Evolutionary conservation across 2,113 vertebrate species (phyloP).

Genomic region (Brachyistius frenatus): DNA sequence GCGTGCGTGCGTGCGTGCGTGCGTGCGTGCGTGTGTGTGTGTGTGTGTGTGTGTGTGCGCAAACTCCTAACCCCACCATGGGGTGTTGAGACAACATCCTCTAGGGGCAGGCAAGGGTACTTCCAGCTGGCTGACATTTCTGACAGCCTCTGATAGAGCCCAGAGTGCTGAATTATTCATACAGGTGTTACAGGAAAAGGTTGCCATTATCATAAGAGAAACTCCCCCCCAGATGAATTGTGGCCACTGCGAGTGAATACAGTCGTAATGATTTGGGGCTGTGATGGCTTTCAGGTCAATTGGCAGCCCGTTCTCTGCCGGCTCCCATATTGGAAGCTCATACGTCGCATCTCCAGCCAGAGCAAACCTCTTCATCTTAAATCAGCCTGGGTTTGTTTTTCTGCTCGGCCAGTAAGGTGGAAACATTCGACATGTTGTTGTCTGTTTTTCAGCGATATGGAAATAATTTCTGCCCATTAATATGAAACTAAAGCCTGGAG

Average conservation of each 20-base stretch:
- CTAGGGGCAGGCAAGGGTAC: conserved; percentile 66
- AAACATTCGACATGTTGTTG: neutral
- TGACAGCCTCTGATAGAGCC: conserved; percentile 77
- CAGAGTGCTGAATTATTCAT: conserved; percentile 81
- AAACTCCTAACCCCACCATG: conserved; percentile 63
- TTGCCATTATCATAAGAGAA: conserved; percentile 74
- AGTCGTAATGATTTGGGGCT: conserved; percentile 55
- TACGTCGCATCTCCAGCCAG: conserved; percentile 15
- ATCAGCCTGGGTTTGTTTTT: conserved; percentile 23
- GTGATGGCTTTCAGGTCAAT: conserved; percentile 61
- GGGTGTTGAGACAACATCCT: conserved; percentile 69
- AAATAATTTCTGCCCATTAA: neutral
- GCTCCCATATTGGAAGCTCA: conserved; percentile 42
- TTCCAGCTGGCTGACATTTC: conserved; percentile 79
- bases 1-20: too few species aligned
- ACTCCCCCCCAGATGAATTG: conserved; percentile 58
- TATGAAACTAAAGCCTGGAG: too few species aligned
- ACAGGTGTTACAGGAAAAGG: conserved; percentile 69
- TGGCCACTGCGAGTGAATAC: conserved; percentile 59
- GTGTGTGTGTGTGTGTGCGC: conserved; percentile 24
- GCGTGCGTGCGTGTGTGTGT: too few species aligned
- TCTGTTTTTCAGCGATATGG: neutral
- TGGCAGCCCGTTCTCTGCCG: conserved; percentile 43
- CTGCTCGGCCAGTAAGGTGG: neutral
- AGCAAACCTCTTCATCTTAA: neutral